Evolutionary conservation across 2,888 invertebrate species (phyloP).

Genomic region (Troides aeacus): DNA sequence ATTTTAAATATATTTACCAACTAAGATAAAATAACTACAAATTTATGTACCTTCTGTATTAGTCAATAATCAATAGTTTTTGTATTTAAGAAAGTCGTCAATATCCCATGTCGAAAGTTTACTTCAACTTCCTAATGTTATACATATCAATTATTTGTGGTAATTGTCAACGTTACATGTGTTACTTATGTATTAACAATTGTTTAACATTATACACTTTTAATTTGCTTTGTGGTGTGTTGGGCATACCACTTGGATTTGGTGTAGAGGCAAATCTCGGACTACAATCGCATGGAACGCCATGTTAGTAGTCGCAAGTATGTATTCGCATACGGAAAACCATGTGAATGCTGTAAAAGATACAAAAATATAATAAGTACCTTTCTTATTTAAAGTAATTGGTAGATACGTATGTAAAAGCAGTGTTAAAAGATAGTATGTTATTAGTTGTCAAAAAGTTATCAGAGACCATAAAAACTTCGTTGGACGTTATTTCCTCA

Average conservation of each 20-base stretch:
- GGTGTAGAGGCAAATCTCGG: slow-evolving; percentile 91
- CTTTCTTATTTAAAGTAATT: neutral
- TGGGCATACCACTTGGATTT: slow-evolving; percentile 84
- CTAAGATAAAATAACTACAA: neutral
- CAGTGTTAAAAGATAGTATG: neutral
- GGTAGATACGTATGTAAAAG: neutral
- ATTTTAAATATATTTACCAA: neutral
- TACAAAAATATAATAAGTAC: neutral
- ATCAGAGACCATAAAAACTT: too few relatives aligned
- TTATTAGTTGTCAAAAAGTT: too few relatives aligned
- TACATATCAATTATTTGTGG: neutral
- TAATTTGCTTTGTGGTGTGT: slow-evolving; percentile 73
- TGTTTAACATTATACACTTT: slow-evolving; percentile 34
- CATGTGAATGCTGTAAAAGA: slow-evolving; percentile 91
- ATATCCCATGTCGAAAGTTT: neutral
- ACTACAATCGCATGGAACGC: slow-evolving; percentile 94
- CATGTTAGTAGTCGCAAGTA: slow-evolving; percentile 95
- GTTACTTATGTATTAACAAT: neutral
- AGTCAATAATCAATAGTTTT: neutral
- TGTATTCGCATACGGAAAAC: slow-evolving; percentile 96
- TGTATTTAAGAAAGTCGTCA: neutral
- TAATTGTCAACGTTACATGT: neutral
- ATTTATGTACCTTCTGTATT: neutral
- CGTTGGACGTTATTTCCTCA: too few relatives aligned
- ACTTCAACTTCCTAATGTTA: neutral